Conservation (phyloP, 2,113 vertebrate species). For the Mus pahari region DNA sequence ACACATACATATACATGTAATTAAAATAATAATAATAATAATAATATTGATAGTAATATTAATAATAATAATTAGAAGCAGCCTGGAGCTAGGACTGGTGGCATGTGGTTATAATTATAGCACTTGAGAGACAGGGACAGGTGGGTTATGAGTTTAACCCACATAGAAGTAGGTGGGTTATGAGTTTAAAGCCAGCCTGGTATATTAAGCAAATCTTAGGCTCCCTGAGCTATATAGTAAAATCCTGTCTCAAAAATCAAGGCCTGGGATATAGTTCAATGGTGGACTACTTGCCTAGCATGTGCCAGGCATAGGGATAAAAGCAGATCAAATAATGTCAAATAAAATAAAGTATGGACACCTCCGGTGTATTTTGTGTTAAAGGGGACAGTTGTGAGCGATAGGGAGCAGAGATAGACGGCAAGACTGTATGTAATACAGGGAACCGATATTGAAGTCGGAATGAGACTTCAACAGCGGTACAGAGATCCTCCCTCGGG, state of each 20-base stretch:
- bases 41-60: not conserved
- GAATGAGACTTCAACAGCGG: not conserved
- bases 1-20: not conserved
- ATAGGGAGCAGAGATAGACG: not conserved
- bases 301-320: not conserved
- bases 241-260: not conserved
- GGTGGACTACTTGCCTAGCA: not conserved
- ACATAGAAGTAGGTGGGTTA: not conserved
- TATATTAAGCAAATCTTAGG: not conserved
- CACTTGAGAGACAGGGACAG: not conserved
- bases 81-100: not conserved
- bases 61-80: not conserved
- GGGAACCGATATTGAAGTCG: not conserved
- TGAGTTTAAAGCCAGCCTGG: not conserved
- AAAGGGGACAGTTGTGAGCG: accelerated
- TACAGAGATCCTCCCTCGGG: not conserved
- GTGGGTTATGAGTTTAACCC: not conserved
- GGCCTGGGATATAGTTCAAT: not conserved
- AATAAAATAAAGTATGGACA: not conserved
- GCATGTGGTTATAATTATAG: not conserved
- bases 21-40: not conserved
- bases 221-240: not conserved
- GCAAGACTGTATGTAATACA: accelerated
- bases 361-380: accelerated
- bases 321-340: not conserved